A percentile compares a stretch with the other conserved stretches of the same genome.
These are phyloP conservation scores for Phymastichus coffea DNA, from an alignment of 1,140 invertebrate species.

Conservation along the genomic window DNA sequence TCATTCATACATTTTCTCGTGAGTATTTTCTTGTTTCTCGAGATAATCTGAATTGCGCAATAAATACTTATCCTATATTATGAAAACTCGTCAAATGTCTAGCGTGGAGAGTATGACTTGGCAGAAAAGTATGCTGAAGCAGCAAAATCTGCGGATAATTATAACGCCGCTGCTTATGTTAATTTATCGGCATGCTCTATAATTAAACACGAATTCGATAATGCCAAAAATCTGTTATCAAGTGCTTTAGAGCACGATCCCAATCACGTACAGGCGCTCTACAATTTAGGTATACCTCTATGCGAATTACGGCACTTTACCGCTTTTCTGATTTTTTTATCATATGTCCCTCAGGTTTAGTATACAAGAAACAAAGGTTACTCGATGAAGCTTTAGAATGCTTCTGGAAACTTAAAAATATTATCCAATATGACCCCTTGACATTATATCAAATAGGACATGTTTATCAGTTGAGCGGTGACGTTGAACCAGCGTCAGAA, in stretches of 20 bases:
- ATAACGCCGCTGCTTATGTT: slow-evolving; percentile 82
- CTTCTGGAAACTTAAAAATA: slow-evolving; percentile 80
- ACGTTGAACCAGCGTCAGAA: slow-evolving; percentile 76
- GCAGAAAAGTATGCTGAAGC: slow-evolving; percentile 79
- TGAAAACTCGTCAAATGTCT: too few species aligned
- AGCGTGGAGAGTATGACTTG: slow-evolving; percentile 83
- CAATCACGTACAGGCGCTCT: slow-evolving; percentile 87
- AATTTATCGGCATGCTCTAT: slow-evolving; percentile 87
- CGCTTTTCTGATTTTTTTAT: slow-evolving; percentile 5
- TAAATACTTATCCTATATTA: too few species aligned
- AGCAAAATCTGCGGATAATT: slow-evolving; percentile 75
- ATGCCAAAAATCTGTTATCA: slow-evolving; percentile 74
- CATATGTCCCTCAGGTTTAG: slow-evolving; percentile 59
- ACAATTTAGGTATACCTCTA: slow-evolving; percentile 71
- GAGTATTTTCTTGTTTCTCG: slow-evolving; percentile 35
- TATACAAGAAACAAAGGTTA: slow-evolving; percentile 69
- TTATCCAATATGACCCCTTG: slow-evolving; percentile 77
- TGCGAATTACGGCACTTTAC: not conserved
- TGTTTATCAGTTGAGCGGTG: slow-evolving; percentile 74
- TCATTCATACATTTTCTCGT: slow-evolving; percentile 88
- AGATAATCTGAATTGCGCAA: not conserved
- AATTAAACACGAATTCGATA: slow-evolving; percentile 70
- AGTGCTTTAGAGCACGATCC: slow-evolving; percentile 81
- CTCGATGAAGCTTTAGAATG: slow-evolving; percentile 76
- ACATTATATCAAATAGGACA: slow-evolving; percentile 85